Evolutionary conservation across 2,797 vertebrate species (phyloP), one percentile per base, ranked within the genome.

Genomic region (Sarcoramphus papa): DNA sequence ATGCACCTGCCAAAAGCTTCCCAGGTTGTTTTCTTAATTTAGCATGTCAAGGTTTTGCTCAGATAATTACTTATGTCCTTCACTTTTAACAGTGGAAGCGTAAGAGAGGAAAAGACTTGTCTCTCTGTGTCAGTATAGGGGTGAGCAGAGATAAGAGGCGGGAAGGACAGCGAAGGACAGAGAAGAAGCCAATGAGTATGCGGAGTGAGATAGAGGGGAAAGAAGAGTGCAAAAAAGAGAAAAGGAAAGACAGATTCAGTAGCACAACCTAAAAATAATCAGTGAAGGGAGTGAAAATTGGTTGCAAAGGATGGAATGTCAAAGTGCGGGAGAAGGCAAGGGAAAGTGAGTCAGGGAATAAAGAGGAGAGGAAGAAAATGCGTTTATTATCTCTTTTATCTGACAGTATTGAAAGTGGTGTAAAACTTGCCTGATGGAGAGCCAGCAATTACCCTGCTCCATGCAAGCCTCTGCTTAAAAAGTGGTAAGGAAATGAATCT

Each of bases 251-350:
- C 74, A 77, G n/a, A 54, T 63, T 79, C 31, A 24, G 87, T 79
- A 82, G 33, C 73, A 40, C 9, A 64, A 90, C 41, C 73, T 94
- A 94, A 95, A 95, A 95, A 92, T 95, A 94, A 86, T 88, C 67
- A 82, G 77, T 30, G 57, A 86, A 94, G 41, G 69, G 63, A 94
- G 45, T 85, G 69, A 84, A 96, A 91, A 91, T 85, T 85, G 40
- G 72, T 89, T 87, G 79, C 37, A 35, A 92, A 91, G 47, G 65
- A 67, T 96, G 90, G 79, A 88, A 73, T 92, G 87, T 94, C 87
- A 76, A 91, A 96, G 87, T 93, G 79, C 79, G 63, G 64, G 63
- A 92, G 67, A 82, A 48, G 35, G 79, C 65, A 90, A 94, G 59
- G 74, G 86, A 77, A 62, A 93, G 31, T 84, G 82, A 96, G 85